Conservation (phyloP, 2,113 vertebrate species). For the Uria aalge region DNA sequence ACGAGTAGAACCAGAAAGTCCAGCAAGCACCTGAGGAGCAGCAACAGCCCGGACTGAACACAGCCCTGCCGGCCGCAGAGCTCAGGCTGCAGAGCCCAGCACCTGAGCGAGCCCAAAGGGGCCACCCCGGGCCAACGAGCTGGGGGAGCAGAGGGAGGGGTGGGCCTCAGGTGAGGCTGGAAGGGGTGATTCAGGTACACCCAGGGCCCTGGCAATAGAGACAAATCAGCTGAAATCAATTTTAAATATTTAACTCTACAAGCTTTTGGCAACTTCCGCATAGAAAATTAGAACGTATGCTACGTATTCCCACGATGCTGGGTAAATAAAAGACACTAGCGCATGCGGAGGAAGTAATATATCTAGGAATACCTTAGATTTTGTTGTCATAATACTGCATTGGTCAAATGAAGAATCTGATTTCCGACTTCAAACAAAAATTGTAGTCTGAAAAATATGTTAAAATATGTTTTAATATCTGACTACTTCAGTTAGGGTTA, state of each 20-base stretch:
- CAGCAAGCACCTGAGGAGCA: background rate
- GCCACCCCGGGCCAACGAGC: background rate
- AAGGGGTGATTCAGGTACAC: background rate
- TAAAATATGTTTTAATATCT: background rate
- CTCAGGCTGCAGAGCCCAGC: fast-evolving
- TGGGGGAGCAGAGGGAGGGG: no score
- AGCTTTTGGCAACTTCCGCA: background rate
- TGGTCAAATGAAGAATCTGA: background rate
- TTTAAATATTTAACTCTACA: background rate
- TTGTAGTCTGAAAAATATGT: background rate
- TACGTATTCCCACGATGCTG: background rate
- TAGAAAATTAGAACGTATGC: background rate
- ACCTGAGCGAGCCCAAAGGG: background rate
- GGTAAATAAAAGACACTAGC: background rate
- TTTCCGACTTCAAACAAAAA: background rate
- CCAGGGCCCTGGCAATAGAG: background rate
- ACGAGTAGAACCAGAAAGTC: background rate
- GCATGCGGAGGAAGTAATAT: background rate
- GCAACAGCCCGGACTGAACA: fast-evolving
- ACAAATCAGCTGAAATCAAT: background rate
- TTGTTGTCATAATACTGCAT: background rate
- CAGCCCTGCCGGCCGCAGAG: background rate
- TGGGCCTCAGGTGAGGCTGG: background rate
- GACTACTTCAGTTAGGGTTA: background rate
- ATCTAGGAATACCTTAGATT: background rate